These are phyloP conservation scores for Harpegnathos saltator DNA, from an alignment of 1,140 invertebrate species.

Conservation along the genomic window DNA sequence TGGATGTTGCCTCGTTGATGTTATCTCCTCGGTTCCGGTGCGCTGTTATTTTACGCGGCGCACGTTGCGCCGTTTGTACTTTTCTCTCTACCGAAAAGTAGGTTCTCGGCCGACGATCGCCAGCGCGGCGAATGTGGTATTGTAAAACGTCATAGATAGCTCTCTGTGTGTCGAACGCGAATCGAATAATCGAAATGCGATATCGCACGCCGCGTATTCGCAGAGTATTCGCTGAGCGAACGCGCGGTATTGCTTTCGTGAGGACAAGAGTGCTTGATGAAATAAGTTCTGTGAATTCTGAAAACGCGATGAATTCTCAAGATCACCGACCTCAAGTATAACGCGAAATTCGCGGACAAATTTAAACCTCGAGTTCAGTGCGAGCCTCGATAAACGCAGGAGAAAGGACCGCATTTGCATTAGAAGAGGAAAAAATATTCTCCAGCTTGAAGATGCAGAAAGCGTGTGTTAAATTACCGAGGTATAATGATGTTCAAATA, in stretches of 20 bases:
- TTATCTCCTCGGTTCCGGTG: conserved; percentile 40
- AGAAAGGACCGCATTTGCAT: too few species aligned
- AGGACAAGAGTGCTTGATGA: background rate
- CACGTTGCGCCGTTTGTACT: conserved; percentile 30
- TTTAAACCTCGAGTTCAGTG: too few species aligned
- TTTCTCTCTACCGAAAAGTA: conserved; percentile 27
- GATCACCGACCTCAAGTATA: too few species aligned
- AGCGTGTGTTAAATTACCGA: too few species aligned
- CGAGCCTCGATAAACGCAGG: too few species aligned
- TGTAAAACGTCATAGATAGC: conserved; percentile 25
- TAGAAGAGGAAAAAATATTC: too few species aligned
- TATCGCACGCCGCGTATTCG: background rate
- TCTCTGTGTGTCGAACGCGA: background rate
- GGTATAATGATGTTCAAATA: too few species aligned
- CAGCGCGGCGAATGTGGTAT: background rate
- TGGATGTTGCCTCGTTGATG: conserved; percentile 27
- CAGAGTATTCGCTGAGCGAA: conserved; percentile 28
- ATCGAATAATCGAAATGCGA: conserved; percentile 45
- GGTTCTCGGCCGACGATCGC: too few species aligned
- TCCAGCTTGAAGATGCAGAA: too few species aligned
- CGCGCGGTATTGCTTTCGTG: background rate
- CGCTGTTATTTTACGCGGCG: conserved; percentile 41
- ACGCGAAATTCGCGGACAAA: too few species aligned
- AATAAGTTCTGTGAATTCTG: background rate
- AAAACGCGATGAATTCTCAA: too few species aligned